Base-by-base conservation (phyloP, 1,140 invertebrate species). In the Eupeodes corollae region DNA sequence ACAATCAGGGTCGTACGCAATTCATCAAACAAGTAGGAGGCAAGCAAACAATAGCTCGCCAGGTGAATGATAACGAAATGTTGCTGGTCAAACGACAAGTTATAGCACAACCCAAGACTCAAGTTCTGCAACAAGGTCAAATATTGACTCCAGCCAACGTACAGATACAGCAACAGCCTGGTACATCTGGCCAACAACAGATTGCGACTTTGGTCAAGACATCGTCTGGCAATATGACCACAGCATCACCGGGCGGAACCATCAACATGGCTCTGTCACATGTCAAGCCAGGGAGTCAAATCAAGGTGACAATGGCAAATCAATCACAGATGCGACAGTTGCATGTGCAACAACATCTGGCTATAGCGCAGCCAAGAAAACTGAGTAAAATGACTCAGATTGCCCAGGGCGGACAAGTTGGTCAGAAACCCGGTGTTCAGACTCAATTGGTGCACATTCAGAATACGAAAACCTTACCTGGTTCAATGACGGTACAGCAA, bases 401-500 rank as follows among this genome's bases (percentile, higher is more conserved):
- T n/a, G 68, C 73, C 39, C 30, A 40, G 10, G 30, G 16, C 19
- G 32, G 13, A 33, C 31, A 49, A 21, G 39, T 44, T 42, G 35
- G 31, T 34, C 35, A n/a, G 54, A 51, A 2, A 52, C 52, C 0
- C 40, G 56, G 63, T 34, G 55, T 63, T 6, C 63, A 63, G 40
- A 64, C 66, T 0, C 65, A 69, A 46, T 44, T 68, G 39, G 42
- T 68, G 18, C 63, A 66, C 16, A 65, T 68, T 40, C 67, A 68
- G 19, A 68, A 65, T 47, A 60, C 59, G 1, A 85, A 86, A 61
- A 71, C 77, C 13, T 35, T 83, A 32, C 71, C 77, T 1, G 68
- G 76, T 2, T 76, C 79, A 2, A 77, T 85, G 63, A 84, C 82
- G 0, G 76, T 88, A 41, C 84, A 88, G 55, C 84, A 88, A 55